These are phyloP conservation scores for Yponomeuta malinellus DNA, from an alignment of 2,888 invertebrate species.

Conservation along the genomic window DNA sequence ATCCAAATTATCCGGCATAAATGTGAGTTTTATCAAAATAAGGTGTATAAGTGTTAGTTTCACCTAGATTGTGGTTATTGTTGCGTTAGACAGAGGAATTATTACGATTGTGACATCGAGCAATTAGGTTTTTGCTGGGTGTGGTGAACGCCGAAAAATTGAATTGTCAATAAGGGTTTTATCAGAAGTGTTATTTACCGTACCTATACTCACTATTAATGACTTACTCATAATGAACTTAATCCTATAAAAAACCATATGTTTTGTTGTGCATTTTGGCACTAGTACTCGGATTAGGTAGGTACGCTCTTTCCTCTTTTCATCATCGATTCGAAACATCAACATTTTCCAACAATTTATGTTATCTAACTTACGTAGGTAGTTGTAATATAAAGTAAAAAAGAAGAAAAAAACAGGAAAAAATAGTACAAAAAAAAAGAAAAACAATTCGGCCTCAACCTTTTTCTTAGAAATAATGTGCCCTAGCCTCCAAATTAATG, in stretches of 20 bases:
- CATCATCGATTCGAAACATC: not conserved
- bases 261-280: not conserved
- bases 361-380: conserved; percentile 20
- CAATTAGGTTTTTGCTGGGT: conserved; percentile 46
- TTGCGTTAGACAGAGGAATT: not conserved
- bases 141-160: conserved; percentile 48
- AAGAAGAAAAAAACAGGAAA: no score
- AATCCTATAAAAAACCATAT: no score
- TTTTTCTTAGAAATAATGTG: no score
- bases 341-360: not conserved
- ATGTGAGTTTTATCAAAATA: not conserved
- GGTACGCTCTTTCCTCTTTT: not conserved
- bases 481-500: no score
- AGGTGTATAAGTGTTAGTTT: not conserved
- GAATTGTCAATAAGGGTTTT: conserved; percentile 29
- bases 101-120: conserved; percentile 21
- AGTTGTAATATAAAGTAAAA: no score
- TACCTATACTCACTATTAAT: not conserved
- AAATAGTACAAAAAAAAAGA: no score
- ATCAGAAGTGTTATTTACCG: conserved; percentile 2
- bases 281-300: not conserved
- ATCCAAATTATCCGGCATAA: not conserved
- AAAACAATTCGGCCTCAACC: no score
- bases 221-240: not conserved
- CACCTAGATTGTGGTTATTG: not conserved